Evolutionary conservation across 2,797 vertebrate genomes (phyloP).

Genomic region (Holocentrus rufus): DNA sequence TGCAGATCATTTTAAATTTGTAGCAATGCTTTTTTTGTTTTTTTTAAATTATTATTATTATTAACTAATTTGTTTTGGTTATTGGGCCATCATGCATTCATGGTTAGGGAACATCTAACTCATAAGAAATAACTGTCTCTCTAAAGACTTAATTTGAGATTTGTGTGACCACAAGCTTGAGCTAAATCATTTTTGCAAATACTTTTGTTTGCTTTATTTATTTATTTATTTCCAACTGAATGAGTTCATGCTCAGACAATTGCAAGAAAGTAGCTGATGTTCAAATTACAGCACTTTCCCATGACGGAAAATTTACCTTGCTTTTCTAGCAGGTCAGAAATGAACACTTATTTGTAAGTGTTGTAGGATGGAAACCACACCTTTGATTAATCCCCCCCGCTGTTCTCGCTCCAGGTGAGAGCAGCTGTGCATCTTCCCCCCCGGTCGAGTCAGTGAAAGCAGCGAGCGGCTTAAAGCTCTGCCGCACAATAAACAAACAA

Average conservation of each 20-base stretch:
- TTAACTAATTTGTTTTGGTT: too few species aligned
- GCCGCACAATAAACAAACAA: conserved; percentile 72
- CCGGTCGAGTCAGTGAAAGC: conserved; percentile 59
- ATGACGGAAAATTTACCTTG: too few species aligned
- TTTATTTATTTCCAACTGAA: neutral
- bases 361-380: neutral
- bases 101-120: neutral
- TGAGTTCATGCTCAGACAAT: conserved; percentile 43
- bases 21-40: too few species aligned
- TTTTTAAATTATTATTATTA: too few species aligned
- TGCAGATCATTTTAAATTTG: too few species aligned
- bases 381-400: neutral
- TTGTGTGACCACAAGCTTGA: too few species aligned
- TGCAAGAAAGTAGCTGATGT: conserved; percentile 11
- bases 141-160: conserved; percentile 7
- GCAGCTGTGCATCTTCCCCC: conserved; percentile 46
- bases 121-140: conserved; percentile 26
- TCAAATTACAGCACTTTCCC: conserved; percentile 20
- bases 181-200: neutral
- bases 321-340: too few species aligned
- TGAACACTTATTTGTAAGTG: conserved; percentile 2
- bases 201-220: conserved; percentile 44
- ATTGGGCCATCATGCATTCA: too few species aligned
- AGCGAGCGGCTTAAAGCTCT: conserved; percentile 60
- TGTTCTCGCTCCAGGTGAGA: conserved; percentile 30